phyloP scores from a whole-genome alignment of 2,888 invertebrate genomes.

The Hypercompe scribonia region DNA sequence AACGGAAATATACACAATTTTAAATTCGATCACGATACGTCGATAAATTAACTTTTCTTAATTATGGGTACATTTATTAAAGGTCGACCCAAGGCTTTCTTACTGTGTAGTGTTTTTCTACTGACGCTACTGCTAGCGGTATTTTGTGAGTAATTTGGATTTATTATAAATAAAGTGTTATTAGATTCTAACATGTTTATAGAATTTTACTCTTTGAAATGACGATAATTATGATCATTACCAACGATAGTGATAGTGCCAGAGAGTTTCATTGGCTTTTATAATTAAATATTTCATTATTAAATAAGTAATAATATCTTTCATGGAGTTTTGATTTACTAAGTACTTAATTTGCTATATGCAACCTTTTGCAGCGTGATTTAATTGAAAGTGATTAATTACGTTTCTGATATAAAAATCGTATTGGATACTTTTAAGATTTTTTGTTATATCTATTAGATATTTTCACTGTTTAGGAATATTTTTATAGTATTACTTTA shows the following conservation, averaged over 20 bases:
- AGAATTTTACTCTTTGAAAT: slow-evolving; percentile 11
- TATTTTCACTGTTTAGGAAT: background rate
- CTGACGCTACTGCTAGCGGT: slow-evolving; percentile 8
- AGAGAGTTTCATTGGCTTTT: background rate
- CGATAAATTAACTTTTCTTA: slow-evolving; percentile 38
- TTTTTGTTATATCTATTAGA: background rate
- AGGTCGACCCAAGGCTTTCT: background rate
- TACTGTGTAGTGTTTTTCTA: background rate
- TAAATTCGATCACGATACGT: slow-evolving; percentile 26
- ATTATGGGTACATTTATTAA: slow-evolving; percentile 2
- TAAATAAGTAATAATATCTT: background rate
- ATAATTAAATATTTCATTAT: background rate
- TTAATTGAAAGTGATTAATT: background rate
- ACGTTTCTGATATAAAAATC: background rate
- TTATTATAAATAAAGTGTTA: slow-evolving; percentile 8
- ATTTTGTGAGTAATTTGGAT: slow-evolving; percentile 1
- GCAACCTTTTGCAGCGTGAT: background rate
- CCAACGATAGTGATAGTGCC: slow-evolving; percentile 27
- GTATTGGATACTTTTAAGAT: background rate
- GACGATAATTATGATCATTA: slow-evolving; percentile 43
- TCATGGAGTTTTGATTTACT: background rate
- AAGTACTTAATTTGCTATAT: background rate
- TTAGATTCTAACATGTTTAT: slow-evolving; percentile 14
- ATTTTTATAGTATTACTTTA: background rate
- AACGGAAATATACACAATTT: slow-evolving; percentile 44